Evolutionary conservation across 2,113 vertebrate genomes (phyloP).

Genomic region (Psilopogon haemacephalus): DNA sequence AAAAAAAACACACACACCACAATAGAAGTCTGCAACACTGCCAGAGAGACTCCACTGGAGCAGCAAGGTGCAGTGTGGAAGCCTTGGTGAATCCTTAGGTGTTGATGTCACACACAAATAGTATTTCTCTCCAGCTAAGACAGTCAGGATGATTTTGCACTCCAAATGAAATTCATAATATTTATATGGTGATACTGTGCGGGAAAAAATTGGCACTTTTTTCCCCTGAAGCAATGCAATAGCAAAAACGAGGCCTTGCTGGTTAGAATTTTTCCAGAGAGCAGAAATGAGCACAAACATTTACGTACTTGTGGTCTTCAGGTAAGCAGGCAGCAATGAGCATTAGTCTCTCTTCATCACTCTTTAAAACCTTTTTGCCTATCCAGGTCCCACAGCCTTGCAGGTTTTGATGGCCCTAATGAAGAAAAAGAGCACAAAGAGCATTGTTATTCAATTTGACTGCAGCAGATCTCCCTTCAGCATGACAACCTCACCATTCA

Average conservation of each 20-base stretch:
- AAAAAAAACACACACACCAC: not conserved
- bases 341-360: constrained; percentile 32
- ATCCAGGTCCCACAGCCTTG: constrained; percentile 26
- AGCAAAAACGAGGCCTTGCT: constrained; percentile 14
- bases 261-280: constrained; percentile 13
- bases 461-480: constrained; percentile 31
- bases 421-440: constrained; percentile 52
- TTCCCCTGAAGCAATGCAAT: not conserved
- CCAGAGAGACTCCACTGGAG: constrained; percentile 60
- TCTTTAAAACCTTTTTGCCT: constrained; percentile 46
- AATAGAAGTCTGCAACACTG: constrained; percentile 69
- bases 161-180: constrained; percentile 42
- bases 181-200: constrained; percentile 14
- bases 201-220: not conserved
- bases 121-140: not conserved
- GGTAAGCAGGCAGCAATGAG: constrained; percentile 6
- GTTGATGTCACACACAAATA: constrained; percentile 15
- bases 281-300: constrained; percentile 36
- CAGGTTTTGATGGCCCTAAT: constrained; percentile 50
- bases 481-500: constrained; percentile 32
- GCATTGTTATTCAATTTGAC: constrained; percentile 45
- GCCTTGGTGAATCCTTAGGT: not conserved
- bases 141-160: not conserved
- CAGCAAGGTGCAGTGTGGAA: not conserved
- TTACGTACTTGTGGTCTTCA: constrained; percentile 45